Percentiles rank a stretch among this genome's conserved stretches.
Evolutionary conservation across 2,888 invertebrate species (phyloP).

Genomic region (Thelaira solivaga): DNA sequence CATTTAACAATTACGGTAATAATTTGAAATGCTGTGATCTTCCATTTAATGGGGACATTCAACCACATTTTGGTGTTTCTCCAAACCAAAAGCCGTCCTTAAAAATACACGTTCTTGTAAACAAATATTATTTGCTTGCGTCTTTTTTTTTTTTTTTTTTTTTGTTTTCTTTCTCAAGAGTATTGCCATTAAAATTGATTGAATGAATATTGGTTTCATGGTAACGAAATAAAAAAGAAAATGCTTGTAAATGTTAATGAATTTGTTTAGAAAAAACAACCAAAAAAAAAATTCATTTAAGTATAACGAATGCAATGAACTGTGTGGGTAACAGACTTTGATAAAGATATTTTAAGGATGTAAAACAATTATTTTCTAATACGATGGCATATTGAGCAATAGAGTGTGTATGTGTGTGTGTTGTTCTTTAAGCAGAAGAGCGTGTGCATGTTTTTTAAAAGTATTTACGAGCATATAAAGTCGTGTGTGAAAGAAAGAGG

Average conservation of each 20-base stretch:
- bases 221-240: not conserved
- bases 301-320: conserved; percentile 43
- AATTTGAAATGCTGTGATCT: not conserved
- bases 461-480: not conserved
- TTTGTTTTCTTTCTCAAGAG: not conserved
- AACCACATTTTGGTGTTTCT: not conserved
- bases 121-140: not conserved
- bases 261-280: conserved; percentile 45
- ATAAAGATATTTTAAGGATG: conserved; percentile 42
- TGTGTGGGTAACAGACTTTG: conserved; percentile 54
- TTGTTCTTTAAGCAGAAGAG: not conserved
- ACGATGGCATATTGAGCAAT: too few relatives aligned
- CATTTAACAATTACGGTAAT: not conserved
- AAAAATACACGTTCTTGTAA: not conserved
- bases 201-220: conserved; percentile 25
- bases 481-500: not conserved
- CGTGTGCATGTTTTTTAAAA: not conserved
- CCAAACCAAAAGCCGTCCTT: too few relatives aligned
- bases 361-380: conserved; percentile 49
- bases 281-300: too few relatives aligned
- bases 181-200: conserved; percentile 24
- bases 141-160: not conserved
- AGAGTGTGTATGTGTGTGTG: conserved; percentile 1
- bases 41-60: not conserved
- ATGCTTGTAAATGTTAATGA: conserved; percentile 37